Evolutionary conservation across 1,140 invertebrate species (phyloP).

Genomic region (Trichomalopsis sarcophagae): DNA sequence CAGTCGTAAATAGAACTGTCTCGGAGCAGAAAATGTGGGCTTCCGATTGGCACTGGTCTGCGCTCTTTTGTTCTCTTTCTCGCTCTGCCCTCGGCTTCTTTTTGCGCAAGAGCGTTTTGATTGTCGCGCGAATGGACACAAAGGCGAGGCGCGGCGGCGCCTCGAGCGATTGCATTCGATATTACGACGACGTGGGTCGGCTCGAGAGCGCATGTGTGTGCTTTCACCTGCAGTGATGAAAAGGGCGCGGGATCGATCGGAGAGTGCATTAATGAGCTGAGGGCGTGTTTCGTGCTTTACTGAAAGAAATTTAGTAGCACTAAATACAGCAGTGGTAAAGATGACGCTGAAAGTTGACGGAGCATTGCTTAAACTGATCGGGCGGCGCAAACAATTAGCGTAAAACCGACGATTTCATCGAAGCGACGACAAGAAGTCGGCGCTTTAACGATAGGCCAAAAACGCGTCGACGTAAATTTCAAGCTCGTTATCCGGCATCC

Average conservation of each 20-base stretch:
- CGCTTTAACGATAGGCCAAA: too few relatives aligned
- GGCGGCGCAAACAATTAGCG: not conserved
- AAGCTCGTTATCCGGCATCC: not conserved
- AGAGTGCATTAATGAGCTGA: not conserved
- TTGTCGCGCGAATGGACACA: conserved; percentile 32
- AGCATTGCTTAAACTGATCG: not conserved
- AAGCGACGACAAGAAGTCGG: not conserved
- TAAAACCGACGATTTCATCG: not conserved
- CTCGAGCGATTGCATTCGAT: conserved; percentile 25
- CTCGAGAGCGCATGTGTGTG: not conserved
- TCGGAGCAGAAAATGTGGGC: conserved; percentile 30
- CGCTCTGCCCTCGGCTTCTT: not conserved
- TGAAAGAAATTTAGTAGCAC: not conserved
- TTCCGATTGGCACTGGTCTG: conserved; percentile 25
- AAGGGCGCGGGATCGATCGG: not conserved
- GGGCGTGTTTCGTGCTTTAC: not conserved
- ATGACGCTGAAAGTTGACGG: not conserved
- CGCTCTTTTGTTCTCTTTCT: not conserved
- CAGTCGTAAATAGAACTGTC: conserved; percentile 27
- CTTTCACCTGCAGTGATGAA: not conserved
- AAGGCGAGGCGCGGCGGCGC: conserved; percentile 35
- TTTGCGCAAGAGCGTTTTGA: conserved; percentile 35
- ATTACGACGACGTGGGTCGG: conserved; percentile 37
- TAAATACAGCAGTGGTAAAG: not conserved
- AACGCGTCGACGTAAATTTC: not conserved